These are phyloP conservation scores for Liodrosophila aerea DNA, from an alignment of 2,888 invertebrate genomes.

Conservation along the genomic window DNA sequence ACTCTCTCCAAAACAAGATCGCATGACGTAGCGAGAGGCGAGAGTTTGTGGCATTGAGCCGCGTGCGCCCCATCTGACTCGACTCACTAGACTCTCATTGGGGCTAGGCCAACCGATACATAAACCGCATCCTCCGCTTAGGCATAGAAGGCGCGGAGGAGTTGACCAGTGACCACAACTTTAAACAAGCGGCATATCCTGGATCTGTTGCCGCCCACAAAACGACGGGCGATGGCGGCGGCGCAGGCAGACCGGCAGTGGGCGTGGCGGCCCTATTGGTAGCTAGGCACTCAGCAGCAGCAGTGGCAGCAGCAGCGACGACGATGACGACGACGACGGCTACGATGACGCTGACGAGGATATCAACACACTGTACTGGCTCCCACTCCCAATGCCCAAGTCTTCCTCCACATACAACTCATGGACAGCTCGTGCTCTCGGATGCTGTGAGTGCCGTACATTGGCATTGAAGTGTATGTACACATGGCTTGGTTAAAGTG, in stretches of 20 bases:
- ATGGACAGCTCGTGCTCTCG: slow-evolving; percentile 38
- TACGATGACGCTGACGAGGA: slow-evolving; percentile 23
- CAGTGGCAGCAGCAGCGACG: slow-evolving; percentile 52
- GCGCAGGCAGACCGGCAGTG: slow-evolving; percentile 61
- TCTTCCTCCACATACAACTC: slow-evolving; percentile 19
- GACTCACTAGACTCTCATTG: slow-evolving; percentile 37
- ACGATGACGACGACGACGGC: slow-evolving; percentile 16
- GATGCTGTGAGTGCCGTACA: slow-evolving; percentile 9
- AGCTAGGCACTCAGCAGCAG: slow-evolving; percentile 71
- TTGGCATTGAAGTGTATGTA: not conserved
- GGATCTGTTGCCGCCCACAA: slow-evolving; percentile 65
- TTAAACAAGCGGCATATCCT: slow-evolving; percentile 68
- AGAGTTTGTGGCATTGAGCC: slow-evolving; percentile 73
- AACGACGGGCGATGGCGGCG: slow-evolving; percentile 59
- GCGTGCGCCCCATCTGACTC: slow-evolving; percentile 71
- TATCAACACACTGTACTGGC: slow-evolving; percentile 18
- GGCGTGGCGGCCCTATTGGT: slow-evolving; percentile 56
- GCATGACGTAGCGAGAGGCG: slow-evolving; percentile 72
- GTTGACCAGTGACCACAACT: slow-evolving; percentile 9
- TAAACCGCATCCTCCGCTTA: slow-evolving; percentile 46
- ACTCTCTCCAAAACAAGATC: slow-evolving; percentile 69
- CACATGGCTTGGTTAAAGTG: not conserved
- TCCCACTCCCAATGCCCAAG: slow-evolving; percentile 4
- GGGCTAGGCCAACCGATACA: slow-evolving; percentile 43
- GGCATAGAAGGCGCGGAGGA: slow-evolving; percentile 32